These are phyloP conservation scores for Dipodomys stephensi DNA, from an alignment of 2,113 vertebrate species.

Conservation along the genomic window DNA sequence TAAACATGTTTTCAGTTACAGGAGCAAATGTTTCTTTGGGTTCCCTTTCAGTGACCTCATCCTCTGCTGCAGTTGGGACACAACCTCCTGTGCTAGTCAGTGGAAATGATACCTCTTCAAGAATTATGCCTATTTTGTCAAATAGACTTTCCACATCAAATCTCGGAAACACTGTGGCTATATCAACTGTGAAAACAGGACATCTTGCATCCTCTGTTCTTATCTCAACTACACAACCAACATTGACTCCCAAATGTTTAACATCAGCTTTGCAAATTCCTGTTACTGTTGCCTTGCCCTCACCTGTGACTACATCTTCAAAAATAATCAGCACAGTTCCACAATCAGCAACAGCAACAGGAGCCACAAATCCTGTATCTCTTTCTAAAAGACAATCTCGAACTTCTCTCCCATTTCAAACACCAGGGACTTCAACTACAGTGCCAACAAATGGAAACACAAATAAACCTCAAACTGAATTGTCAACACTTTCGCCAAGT, in stretches of 20 bases:
- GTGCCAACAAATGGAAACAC: constrained; percentile 81
- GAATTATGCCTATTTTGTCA: constrained; percentile 81
- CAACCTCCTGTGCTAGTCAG: constrained; percentile 78
- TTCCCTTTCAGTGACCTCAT: constrained; percentile 81
- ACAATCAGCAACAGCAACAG: constrained; percentile 77
- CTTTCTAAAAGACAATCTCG: constrained; percentile 83
- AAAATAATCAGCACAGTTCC: constrained; percentile 81
- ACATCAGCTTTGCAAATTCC: constrained; percentile 86
- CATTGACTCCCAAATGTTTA: constrained; percentile 82
- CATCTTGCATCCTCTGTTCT: constrained; percentile 92
- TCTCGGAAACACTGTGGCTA: constrained; percentile 86
- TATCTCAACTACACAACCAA: constrained; percentile 88
- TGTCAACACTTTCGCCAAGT: constrained; percentile 75
- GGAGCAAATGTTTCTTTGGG: constrained; percentile 75
- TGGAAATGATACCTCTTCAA: constrained; percentile 83
- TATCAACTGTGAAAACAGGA: constrained; percentile 92
- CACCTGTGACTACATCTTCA: constrained; percentile 70
- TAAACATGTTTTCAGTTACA: constrained; percentile 78
- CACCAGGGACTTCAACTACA: constrained; percentile 82
- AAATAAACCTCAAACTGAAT: constrained; percentile 80
- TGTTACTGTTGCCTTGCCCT: constrained; percentile 84
- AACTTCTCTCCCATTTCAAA: constrained; percentile 82
- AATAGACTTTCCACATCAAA: constrained; percentile 81
- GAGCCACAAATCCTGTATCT: constrained; percentile 73
- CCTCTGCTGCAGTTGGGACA: constrained; percentile 71